These are phyloP conservation scores for Poeciliopsis prolifica DNA, from an alignment of 2,113 vertebrate species.

Conservation along the genomic window DNA sequence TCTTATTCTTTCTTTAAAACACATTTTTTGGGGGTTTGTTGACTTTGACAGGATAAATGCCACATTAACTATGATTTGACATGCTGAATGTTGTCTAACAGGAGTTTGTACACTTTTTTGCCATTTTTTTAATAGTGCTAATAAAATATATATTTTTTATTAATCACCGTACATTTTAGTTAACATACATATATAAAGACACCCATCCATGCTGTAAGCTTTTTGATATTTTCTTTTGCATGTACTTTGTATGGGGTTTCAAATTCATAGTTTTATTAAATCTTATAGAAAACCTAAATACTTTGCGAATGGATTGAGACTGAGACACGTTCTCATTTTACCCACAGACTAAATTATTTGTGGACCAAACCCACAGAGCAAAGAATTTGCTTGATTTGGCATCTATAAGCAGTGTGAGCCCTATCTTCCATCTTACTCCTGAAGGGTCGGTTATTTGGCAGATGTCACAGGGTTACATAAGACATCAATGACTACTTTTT, in stretches of 20 bases:
- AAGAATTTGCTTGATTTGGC: conserved; percentile 48
- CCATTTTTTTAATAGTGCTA: background rate
- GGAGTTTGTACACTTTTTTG: background rate
- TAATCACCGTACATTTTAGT: background rate
- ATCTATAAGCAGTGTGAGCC: conserved; percentile 16
- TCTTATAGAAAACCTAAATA: background rate
- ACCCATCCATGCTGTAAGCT: background rate
- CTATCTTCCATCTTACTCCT: conserved; percentile 43
- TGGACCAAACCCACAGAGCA: conserved; percentile 15
- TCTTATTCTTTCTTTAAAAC: background rate
- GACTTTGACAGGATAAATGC: background rate
- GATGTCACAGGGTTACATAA: conserved; percentile 53
- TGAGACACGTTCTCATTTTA: conserved; percentile 21
- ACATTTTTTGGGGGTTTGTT: background rate
- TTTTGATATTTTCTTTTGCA: background rate
- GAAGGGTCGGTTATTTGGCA: conserved; percentile 54
- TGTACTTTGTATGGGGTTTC: background rate
- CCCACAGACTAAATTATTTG: conserved; percentile 13
- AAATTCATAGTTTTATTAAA: background rate
- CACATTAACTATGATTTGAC: background rate
- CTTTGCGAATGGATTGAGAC: conserved; percentile 16
- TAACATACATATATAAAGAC: background rate
- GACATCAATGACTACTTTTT: conserved; percentile 26
- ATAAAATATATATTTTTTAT: background rate
- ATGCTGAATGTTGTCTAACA: background rate